These are phyloP conservation scores for Adrianichthys oophorus DNA, from an alignment of 2,797 vertebrate species.

Conservation along the genomic window DNA sequence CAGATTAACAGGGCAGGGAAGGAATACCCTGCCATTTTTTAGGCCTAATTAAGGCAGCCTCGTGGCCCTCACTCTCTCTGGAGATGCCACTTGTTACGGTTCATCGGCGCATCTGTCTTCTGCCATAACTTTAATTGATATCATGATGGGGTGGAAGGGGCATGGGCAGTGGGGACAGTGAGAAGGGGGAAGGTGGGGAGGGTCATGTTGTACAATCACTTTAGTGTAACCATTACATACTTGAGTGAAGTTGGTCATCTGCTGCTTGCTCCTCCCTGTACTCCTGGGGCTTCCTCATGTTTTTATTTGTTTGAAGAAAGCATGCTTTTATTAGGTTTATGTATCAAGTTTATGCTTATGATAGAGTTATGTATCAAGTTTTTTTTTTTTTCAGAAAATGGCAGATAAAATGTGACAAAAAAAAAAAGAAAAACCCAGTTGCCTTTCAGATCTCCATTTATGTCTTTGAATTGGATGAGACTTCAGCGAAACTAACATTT, in stretches of 20 bases:
- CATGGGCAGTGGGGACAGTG: constrained; percentile 27
- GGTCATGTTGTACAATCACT: constrained; percentile 59
- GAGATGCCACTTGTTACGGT: constrained; percentile 74
- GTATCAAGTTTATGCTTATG: too few species aligned
- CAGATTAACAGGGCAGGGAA: constrained; percentile 64
- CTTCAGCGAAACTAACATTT: too few species aligned
- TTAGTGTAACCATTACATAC: constrained; percentile 68
- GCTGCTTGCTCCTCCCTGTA: constrained; percentile 28
- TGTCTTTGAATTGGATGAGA: too few species aligned
- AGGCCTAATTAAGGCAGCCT: constrained; percentile 75
- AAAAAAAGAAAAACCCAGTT: too few species aligned
- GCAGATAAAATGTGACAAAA: too few species aligned
- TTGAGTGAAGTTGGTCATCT: constrained; percentile 60
- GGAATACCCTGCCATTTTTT: constrained; percentile 74
- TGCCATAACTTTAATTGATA: constrained; percentile 79
- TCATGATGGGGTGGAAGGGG: constrained; percentile 63
- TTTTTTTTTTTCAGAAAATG: too few species aligned
- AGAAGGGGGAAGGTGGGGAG: background rate
- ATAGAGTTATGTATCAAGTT: too few species aligned
- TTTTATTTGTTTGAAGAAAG: too few species aligned
- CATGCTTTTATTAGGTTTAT: too few species aligned
- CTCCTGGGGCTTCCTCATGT: constrained; percentile 14
- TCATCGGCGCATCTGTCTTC: constrained; percentile 73
- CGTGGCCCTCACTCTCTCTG: constrained; percentile 58
- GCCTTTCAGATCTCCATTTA: too few species aligned